Evolutionary conservation across 2,888 invertebrate species (phyloP).

Genomic region (Tenthredo amoena): DNA sequence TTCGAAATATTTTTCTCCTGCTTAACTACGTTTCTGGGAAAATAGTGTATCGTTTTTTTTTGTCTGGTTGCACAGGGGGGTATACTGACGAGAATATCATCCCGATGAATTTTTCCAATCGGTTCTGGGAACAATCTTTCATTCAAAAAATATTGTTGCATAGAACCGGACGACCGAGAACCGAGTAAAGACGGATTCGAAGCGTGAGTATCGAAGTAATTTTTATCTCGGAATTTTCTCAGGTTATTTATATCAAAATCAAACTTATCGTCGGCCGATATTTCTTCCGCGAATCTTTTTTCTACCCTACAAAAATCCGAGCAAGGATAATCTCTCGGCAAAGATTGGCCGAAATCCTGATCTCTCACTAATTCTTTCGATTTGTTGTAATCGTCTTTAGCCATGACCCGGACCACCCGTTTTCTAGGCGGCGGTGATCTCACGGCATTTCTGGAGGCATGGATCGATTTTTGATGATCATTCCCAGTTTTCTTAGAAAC

Average conservation of each 20-base stretch:
- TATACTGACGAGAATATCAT: slow-evolving; percentile 67
- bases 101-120: slow-evolving; percentile 67
- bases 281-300: not conserved
- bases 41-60: slow-evolving; percentile 70
- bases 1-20: slow-evolving; percentile 63
- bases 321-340: slow-evolving; percentile 3
- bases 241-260: slow-evolving; percentile 61
- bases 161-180: slow-evolving; percentile 74
- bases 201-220: slow-evolving; percentile 84
- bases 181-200: slow-evolving; percentile 68
- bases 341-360: not conserved
- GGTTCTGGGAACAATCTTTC: slow-evolving; percentile 81
- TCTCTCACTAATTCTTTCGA: slow-evolving; percentile 30
- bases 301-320: not conserved
- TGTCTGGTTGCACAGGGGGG: slow-evolving; percentile 67
- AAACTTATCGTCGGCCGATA: slow-evolving; percentile 44
- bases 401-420: not conserved
- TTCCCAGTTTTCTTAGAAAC: slow-evolving; percentile 56
- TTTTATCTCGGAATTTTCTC: slow-evolving; percentile 80
- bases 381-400: not conserved
- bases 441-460: not conserved
- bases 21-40: slow-evolving; percentile 67
- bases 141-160: slow-evolving; percentile 81
- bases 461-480: not conserved
- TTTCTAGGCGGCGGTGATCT: slow-evolving; percentile 6